Evolutionary conservation across 2,888 invertebrate genomes (phyloP).

Genomic region (Sipunculus nudus): DNA sequence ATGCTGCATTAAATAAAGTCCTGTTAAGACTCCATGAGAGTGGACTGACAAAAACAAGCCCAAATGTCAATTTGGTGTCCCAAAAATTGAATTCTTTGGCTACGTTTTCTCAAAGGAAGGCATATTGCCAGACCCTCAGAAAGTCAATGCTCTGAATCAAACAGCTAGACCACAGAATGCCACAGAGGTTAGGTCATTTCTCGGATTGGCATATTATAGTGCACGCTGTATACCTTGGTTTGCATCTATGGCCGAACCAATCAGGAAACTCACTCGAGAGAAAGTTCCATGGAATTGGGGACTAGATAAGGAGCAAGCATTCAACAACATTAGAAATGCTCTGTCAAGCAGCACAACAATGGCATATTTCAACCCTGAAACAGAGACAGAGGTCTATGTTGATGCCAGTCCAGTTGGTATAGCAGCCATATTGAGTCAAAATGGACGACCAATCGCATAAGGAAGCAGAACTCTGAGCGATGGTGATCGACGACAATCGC

Average conservation of each 20-base stretch:
- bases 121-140: constrained; percentile 32
- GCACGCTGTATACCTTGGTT: constrained; percentile 42
- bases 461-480: constrained; percentile 1
- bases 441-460: constrained; percentile 2
- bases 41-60: constrained; percentile 19
- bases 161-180: constrained; percentile 32
- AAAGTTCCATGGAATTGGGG: constrained; percentile 36
- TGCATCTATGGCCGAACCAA: constrained; percentile 36
- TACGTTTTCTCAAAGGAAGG: constrained; percentile 13
- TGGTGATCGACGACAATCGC: constrained; percentile 3
- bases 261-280: constrained; percentile 37
- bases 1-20: constrained; percentile 8
- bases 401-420: constrained; percentile 43
- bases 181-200: constrained; percentile 38
- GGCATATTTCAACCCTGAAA: constrained; percentile 32
- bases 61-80: constrained; percentile 23
- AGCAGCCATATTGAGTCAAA: constrained; percentile 40
- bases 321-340: constrained; percentile 21
- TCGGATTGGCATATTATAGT: constrained; percentile 42
- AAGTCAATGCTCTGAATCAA: constrained; percentile 37
- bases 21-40: constrained; percentile 21
- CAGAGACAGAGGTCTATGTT: constrained; percentile 27
- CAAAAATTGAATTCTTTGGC: constrained; percentile 1
- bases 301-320: constrained; percentile 26
- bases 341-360: constrained; percentile 16